A percentile compares a stretch with the other conserved stretches of the same genome.
Conservation (phyloP, 53 echinoderm and acorn worm species). For the Echinarachnius parma region DNA sequence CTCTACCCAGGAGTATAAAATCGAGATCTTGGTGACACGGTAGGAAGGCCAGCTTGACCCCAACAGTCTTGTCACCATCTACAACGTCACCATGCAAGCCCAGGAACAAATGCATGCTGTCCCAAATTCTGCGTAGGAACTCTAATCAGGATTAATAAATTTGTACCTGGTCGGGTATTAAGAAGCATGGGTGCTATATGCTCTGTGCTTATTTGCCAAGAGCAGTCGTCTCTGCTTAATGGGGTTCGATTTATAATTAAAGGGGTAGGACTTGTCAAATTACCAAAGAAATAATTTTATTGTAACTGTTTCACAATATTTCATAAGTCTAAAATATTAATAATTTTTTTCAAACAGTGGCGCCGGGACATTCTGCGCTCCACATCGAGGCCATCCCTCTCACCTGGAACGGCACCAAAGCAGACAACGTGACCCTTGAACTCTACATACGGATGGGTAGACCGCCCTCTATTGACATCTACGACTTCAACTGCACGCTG, state of each 20-base stretch:
- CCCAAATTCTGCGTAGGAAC: slow-evolving; percentile 72
- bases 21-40: slow-evolving; percentile 63
- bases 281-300: too few relatives aligned
- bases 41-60: slow-evolving; percentile 53
- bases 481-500: slow-evolving; percentile 83
- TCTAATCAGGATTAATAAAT: too few relatives aligned
- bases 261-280: too few relatives aligned
- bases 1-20: too few relatives aligned
- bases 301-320: too few relatives aligned
- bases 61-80: slow-evolving; percentile 51
- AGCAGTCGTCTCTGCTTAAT: too few relatives aligned
- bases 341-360: slow-evolving; percentile 36
- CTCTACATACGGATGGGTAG: slow-evolving; percentile 69
- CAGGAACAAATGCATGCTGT: slow-evolving; percentile 47
- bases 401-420: slow-evolving; percentile 57
- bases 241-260: too few relatives aligned
- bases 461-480: slow-evolving; percentile 73
- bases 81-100: slow-evolving; percentile 61
- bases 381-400: slow-evolving; percentile 68
- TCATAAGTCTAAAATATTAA: not conserved
- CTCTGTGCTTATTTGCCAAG: too few relatives aligned
- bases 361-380: slow-evolving; percentile 50
- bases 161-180: too few relatives aligned
- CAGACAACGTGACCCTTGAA: slow-evolving; percentile 70
- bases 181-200: too few relatives aligned